These are phyloP conservation scores for Hirundichthys speculiger DNA, from an alignment of 2,113 vertebrate genomes.

Conservation along the genomic window DNA sequence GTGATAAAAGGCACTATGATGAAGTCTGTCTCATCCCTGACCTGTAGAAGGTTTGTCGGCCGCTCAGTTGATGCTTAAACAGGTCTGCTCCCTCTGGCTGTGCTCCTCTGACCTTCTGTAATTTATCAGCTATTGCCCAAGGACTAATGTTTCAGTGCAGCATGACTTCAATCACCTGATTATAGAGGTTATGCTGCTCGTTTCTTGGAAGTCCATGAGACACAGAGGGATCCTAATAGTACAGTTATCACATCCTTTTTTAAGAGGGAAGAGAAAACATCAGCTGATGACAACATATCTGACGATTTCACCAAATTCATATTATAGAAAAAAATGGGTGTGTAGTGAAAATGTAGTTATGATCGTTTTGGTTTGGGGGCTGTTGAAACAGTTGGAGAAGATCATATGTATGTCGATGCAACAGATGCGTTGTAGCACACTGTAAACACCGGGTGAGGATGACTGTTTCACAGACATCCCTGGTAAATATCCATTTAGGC, in stretches of 20 bases:
- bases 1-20: not conserved
- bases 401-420: not conserved
- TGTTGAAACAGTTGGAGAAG: constrained; percentile 6
- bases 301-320: constrained; percentile 18
- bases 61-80: constrained; percentile 7
- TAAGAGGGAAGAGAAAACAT: not conserved
- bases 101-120: constrained; percentile 33
- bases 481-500: not conserved
- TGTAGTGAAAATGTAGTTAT: not conserved
- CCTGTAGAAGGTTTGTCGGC: not conserved
- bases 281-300: not conserved
- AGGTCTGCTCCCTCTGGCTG: not conserved
- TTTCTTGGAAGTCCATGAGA: constrained; percentile 38
- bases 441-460: constrained; percentile 12
- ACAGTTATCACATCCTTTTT: not conserved
- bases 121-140: constrained; percentile 36
- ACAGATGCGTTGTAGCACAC: constrained; percentile 22
- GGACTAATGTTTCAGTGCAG: constrained; percentile 46
- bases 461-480: constrained; percentile 17
- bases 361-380: constrained; percentile 1
- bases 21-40: not conserved
- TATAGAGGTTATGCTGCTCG: constrained; percentile 19
- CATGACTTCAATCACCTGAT: constrained; percentile 47
- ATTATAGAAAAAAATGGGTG: not conserved
- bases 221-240: constrained; percentile 2